These are phyloP conservation scores for Stenchaetothrips biformis DNA, from an alignment of 2,888 invertebrate species.

Conservation along the genomic window DNA sequence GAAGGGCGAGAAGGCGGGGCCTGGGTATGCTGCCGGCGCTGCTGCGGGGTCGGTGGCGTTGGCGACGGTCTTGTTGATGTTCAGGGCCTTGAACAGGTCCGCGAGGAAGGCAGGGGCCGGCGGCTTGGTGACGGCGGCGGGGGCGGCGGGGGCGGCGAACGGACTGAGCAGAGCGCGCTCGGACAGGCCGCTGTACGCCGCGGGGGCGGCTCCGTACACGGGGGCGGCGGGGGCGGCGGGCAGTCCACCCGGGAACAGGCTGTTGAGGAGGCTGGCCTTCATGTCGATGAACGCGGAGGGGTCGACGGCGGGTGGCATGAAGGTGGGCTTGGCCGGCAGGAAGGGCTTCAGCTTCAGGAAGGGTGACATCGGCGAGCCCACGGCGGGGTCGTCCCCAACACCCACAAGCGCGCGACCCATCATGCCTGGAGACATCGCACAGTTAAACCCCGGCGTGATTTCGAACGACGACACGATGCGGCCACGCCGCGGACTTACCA, in stretches of 20 bases:
- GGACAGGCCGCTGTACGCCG: constrained; percentile 33
- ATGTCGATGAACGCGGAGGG: constrained; percentile 33
- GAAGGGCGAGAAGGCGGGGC: constrained; percentile 41
- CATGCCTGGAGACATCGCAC: too few species aligned
- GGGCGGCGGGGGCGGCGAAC: constrained; percentile 45
- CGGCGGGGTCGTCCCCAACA: neutral
- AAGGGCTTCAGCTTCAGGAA: constrained; percentile 39
- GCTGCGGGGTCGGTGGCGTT: constrained; percentile 41
- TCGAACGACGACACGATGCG: too few species aligned
- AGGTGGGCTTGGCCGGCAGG: constrained; percentile 44
- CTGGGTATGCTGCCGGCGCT: constrained; percentile 42
- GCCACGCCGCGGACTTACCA: constrained; percentile 35
- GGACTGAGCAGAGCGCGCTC: constrained; percentile 49
- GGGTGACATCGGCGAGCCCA: constrained; percentile 31
- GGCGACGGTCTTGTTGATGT: constrained; percentile 18
- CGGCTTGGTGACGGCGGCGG: constrained; percentile 39
- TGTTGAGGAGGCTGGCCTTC: constrained; percentile 33
- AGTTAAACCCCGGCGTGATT: too few species aligned
- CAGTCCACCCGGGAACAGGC: constrained; percentile 30
- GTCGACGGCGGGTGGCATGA: constrained; percentile 40
- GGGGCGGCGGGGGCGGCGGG: constrained; percentile 39
- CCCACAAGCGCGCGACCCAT: neutral
- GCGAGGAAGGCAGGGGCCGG: constrained; percentile 37
- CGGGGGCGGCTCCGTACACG: constrained; percentile 32
- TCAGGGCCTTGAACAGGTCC: constrained; percentile 7